Percentiles rank a stretch among this genome's conserved stretches.
phyloP scores from a whole-genome alignment of 1,140 invertebrate species.

The Trinorchestia longiramus region DNA sequence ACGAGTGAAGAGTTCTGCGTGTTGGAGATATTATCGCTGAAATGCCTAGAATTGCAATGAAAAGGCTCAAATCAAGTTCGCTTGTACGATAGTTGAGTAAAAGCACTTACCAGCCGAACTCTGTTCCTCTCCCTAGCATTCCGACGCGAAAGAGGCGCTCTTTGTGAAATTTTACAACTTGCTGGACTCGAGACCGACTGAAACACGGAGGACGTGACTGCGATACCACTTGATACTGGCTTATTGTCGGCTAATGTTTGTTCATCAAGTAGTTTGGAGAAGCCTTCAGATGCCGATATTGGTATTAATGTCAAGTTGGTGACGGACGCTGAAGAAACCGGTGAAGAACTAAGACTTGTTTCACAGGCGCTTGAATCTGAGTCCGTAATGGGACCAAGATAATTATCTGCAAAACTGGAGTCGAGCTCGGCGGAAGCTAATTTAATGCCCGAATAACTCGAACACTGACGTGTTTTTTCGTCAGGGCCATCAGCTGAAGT shows the following conservation, averaged over 20 bases:
- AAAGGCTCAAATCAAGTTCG: not conserved
- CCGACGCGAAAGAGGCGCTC: constrained; percentile 70
- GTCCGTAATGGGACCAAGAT: not conserved
- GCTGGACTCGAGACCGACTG: constrained; percentile 46
- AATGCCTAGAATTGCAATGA: not conserved
- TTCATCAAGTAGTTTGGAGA: not conserved
- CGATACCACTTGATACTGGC: constrained; percentile 17
- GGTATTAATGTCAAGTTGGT: not conserved
- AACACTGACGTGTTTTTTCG: not conserved
- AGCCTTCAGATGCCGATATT: not conserved
- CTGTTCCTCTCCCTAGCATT: constrained; percentile 74
- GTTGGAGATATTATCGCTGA: not conserved
- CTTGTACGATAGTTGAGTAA: not conserved
- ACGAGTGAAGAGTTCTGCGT: not conserved
- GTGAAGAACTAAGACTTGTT: not conserved
- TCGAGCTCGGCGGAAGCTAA: not conserved
- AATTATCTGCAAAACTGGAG: not conserved
- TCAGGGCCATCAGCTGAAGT: not conserved
- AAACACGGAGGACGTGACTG: constrained; percentile 43
- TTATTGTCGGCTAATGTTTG: constrained; percentile 24
- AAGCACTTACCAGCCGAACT: constrained; percentile 70
- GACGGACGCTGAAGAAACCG: constrained; percentile 2
- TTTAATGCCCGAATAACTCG: not conserved
- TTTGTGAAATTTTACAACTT: constrained; percentile 60
- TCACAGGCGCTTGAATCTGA: not conserved